Evolutionary conservation across 2,797 vertebrate species (phyloP), one percentile per base, ranked within the genome.

Genomic region (Megalops cyprinoides): DNA sequence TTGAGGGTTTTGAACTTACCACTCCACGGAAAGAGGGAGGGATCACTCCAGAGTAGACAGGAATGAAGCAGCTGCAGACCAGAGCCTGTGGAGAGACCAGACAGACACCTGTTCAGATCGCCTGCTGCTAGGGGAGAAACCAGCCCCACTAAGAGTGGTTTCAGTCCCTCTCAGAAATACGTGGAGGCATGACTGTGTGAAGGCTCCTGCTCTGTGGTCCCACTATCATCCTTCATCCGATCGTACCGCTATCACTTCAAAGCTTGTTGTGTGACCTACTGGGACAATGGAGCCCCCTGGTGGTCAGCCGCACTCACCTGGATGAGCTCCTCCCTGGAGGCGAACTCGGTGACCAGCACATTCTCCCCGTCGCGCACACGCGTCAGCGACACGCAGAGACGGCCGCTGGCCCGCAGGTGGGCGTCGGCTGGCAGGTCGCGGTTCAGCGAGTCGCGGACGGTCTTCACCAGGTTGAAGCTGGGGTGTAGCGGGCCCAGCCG

Each of bases 1-100:
- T n/a, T n/a, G n/a, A 3, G 7, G 34, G 15, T 55, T n/a, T 71
- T 10, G 34, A 15, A 95, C 97, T 96, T 90, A 99, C 97, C 94
- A 93, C 95, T 34, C 96, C 96, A 85, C 94, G 91, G 87, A 96
- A 98, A 0, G 94, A 91, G 0, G 97, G 97, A n/a, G 97, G 97
- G 67, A 97, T 94, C 3, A 97, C 53, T 1, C 97, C 97, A 73
- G 91, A 95, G 88, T 95, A 94, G 82, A 96, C 84, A 1, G 97
- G 97, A 14, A 98, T 91, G 83, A 97, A 98, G 28, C 90, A 93
- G 87, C 97, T 97, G 85, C 97, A 99, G 12, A 96, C 10, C 49
- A 98, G 90, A 44, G 93, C 96, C 97, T 98, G 89, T 0, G 62
- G 37, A 82, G 49, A 89, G 78, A 86, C 37, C 79, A 37, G 42